phyloP scores from a whole-genome alignment of 2,888 invertebrate genomes.

The Drosophila formosana region DNA sequence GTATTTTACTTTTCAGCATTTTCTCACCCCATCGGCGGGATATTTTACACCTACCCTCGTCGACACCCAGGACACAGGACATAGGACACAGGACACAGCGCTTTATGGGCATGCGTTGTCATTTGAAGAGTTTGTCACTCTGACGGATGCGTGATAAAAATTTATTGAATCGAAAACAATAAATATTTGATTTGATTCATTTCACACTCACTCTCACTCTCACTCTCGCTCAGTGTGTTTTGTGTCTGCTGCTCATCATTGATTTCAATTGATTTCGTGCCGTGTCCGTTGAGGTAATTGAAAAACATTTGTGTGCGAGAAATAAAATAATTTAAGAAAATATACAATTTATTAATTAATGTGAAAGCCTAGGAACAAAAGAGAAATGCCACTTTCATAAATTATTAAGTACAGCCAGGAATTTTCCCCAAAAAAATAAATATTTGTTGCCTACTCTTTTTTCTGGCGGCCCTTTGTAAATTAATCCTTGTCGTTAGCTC shows the following conservation, averaged over 20 bases:
- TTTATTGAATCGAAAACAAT: constrained; percentile 79
- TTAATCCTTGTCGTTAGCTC: constrained; percentile 53
- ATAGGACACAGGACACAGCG: not conserved
- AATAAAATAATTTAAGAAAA: constrained; percentile 7
- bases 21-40: constrained; percentile 8
- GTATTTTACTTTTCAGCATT: constrained; percentile 32
- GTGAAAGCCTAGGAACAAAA: not conserved
- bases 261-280: constrained; percentile 66
- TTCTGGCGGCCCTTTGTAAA: constrained; percentile 31
- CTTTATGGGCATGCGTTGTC: constrained; percentile 52
- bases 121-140: constrained; percentile 50
- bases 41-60: constrained; percentile 49
- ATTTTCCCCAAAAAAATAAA: constrained; percentile 4
- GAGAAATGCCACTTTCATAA: constrained; percentile 1
- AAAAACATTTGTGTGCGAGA: constrained; percentile 44
- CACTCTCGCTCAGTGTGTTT: constrained; percentile 2
- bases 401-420: constrained; percentile 13
- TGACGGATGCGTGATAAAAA: constrained; percentile 73
- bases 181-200: constrained; percentile 81
- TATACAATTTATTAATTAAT: constrained; percentile 5
- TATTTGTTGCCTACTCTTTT: constrained; percentile 27
- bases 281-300: constrained; percentile 64
- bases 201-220: constrained; percentile 34
- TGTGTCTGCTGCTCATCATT: constrained; percentile 51
- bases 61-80: constrained; percentile 21